Base-by-base conservation (phyloP, 2,888 invertebrate genomes). In the Camponotus fellah region DNA sequence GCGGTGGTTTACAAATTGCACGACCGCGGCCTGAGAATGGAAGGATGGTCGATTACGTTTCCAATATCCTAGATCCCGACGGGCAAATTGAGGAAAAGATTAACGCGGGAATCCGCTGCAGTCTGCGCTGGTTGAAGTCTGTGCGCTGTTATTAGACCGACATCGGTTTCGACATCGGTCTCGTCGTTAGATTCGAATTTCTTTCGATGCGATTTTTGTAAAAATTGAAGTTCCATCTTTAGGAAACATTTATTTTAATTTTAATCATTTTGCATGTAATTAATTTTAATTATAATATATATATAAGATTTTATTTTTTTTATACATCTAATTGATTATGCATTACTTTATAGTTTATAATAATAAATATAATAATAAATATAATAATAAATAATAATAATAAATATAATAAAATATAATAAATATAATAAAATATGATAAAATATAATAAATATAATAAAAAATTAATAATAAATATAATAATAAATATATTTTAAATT, bases 31-130 rank as follows among this genome's bases (percentile, higher is more conserved):
- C n/a, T 53, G 21, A 21, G 34, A 43, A 10, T 37, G 43, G 37
- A 49, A 6, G 60, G 46, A 46, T 46, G 58, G 46, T 58, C 79
- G 72, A 72, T 72, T 80, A 72, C 72, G 60, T 72, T 72, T 80
- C 72, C 72, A 80, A 80, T 80, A 80, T 80, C 72, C 72, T 72
- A 80, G 72, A 72, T 80, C 46, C 46, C 79, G 37, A 37, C 46
- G 60, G 60, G 60, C 79, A 62, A 49, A 46, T 72, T 56, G 72
- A 71, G 43, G 69, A 40, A 49, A 71, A 49, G 60, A 80, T 80
- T 80, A 80, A 80, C 72, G 60, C 79, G 58, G 46, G 58, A 71
- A 60, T 72, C 34, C 60, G 72, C 60, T 79, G 8, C 46, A 37
- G 58, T 46, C 26, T 26, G 26, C 60, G 71, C 60, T n/a, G 49